Conservation (phyloP, 2,797 vertebrate species). For the Morus bassanus region DNA sequence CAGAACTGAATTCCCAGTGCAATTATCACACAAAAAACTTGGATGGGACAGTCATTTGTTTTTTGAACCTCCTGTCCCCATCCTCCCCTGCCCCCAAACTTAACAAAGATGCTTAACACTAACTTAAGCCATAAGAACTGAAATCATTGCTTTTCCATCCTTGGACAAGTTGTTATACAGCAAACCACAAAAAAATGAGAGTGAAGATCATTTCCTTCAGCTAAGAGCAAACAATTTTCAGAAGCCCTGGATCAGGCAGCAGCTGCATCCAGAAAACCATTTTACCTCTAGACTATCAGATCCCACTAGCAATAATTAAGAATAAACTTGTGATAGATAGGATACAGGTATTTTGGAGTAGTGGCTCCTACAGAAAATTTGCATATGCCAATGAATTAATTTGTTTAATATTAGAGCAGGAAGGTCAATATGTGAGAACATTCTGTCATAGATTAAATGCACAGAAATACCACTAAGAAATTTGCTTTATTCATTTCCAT, state of each 20-base stretch:
- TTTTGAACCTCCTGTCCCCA: not conserved
- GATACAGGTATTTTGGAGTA: not conserved
- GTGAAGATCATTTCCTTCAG: not conserved
- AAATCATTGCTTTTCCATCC: not conserved
- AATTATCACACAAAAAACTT: not conserved
- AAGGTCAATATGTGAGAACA: not conserved
- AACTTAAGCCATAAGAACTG: not conserved
- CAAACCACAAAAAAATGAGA: not conserved
- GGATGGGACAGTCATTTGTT: accelerated
- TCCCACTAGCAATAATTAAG: not conserved
- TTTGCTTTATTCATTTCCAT: not conserved
- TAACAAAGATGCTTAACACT: not conserved
- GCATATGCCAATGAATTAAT: not conserved
- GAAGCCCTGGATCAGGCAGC: not conserved
- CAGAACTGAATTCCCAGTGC: not conserved
- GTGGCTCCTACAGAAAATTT: not conserved
- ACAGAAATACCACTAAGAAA: not conserved
- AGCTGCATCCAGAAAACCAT: not conserved
- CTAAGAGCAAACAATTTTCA: not conserved
- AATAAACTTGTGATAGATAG: not conserved
- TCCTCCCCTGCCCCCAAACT: accelerated
- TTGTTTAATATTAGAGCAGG: not conserved
- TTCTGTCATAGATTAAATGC: not conserved
- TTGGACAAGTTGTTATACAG: not conserved
- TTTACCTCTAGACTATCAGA: not conserved